Evolutionary conservation across 2,113 vertebrate species (phyloP), one percentile per base, ranked within the genome.

Genomic region (Loxodonta africana): DNA sequence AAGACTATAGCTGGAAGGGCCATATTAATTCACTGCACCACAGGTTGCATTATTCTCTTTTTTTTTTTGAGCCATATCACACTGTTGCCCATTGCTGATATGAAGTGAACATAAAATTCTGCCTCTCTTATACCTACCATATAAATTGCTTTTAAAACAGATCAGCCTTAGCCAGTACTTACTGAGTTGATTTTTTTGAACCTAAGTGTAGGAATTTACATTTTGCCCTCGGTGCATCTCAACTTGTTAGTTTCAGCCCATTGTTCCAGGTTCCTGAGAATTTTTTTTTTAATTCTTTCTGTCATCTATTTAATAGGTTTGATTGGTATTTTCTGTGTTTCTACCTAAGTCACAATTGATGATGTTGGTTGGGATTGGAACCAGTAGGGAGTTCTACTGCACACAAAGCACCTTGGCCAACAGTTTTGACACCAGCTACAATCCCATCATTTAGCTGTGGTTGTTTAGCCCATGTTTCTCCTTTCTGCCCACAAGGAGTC

Each of bases 161-260:
- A 57, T 69, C 53, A 48, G 82, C 85, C 82, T 96, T 91, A 33
- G 57, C 88, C 92, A 85, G 62, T 83, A 87, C 74, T 95, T 87
- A 21, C 77, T 37, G n/a, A 89, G 63, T 41, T 67, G 76, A 71
- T 84, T 57, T 73, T 92, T 91, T 89, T 60, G 20, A 90, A 73
- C 18, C 7, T 28, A 94, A 83, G 63, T 81, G 4, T 87, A 83
- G 23, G 51, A 71, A 95, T 91, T 94, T 93, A 77, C 69, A 84
- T 87, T 95, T 93, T 93, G 76, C 86, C 83, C 83, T 63, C 28
- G 95, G 83, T 94, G 94, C 30, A 84, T 91, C 82, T 83, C 82
- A 69, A 15, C 93, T 94, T 92, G 67, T 95, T 95, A 77, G 81
- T 90, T 96, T 96, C 37, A 37, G 80, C 28, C 80, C 28, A 33